A percentile compares a stretch with the other conserved stretches of the same genome.
Conservation (phyloP, 2,113 vertebrate species). For the Callocephalon fimbriatum region DNA sequence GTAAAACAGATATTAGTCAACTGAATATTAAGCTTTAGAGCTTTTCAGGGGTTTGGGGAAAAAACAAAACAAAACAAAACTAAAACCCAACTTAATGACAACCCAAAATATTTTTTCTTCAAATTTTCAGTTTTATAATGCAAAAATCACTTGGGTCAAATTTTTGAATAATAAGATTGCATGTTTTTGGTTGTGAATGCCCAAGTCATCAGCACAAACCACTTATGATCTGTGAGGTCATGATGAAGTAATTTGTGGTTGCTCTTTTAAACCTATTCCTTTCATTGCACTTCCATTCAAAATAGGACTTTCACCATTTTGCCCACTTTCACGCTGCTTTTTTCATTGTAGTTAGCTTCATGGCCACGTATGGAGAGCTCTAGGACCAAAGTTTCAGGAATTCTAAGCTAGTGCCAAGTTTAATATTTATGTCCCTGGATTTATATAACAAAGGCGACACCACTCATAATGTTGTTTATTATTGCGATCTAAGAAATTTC, state of each 20-base stretch:
- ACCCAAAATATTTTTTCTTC: neutral
- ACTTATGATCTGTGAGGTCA: neutral
- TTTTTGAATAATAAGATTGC: neutral
- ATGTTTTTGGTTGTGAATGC: neutral
- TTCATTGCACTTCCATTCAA: neutral
- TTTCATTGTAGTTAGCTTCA: neutral
- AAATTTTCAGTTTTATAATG: neutral
- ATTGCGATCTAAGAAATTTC: neutral
- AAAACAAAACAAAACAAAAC: neutral
- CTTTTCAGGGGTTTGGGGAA: rapidly evolving
- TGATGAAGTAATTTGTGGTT: neutral
- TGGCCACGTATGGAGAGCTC: neutral
- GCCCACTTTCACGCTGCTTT: neutral
- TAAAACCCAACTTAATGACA: neutral
- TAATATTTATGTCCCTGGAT: neutral
- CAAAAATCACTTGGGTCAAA: neutral
- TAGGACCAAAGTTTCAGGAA: neutral
- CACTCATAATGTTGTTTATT: neutral
- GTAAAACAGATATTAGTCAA: neutral
- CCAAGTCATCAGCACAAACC: neutral
- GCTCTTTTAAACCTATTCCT: neutral
- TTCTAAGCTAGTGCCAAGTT: neutral
- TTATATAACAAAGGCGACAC: neutral
- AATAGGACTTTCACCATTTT: neutral
- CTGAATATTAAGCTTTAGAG: neutral